Evolutionary conservation across 2,113 vertebrate species (phyloP).

Genomic region (Fulmarus glacialis): DNA sequence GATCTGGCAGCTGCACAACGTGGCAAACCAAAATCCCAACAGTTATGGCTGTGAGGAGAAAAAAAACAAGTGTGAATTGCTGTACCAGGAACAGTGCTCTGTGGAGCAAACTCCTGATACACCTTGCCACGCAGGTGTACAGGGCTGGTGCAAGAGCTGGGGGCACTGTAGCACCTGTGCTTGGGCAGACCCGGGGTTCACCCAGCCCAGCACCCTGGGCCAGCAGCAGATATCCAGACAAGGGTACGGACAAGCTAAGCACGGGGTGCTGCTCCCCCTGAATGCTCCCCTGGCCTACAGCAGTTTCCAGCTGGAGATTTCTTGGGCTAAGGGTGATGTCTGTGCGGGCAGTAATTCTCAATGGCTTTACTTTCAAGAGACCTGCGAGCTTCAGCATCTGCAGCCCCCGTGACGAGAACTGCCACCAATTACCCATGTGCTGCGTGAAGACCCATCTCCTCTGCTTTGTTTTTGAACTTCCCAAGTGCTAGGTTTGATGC

Average conservation of each 20-base stretch:
- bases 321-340: neutral
- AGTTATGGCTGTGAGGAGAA: neutral
- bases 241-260: neutral
- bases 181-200: neutral
- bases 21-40: neutral
- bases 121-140: neutral
- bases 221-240: neutral
- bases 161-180: neutral
- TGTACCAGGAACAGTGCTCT: neutral
- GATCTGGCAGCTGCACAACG: neutral
- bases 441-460: neutral
- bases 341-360: neutral
- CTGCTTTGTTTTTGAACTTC: neutral
- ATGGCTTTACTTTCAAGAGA: neutral
- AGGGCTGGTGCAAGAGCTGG: neutral
- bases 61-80: neutral
- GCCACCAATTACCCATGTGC: neutral
- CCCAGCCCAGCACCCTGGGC: neutral
- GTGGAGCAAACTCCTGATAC: neutral
- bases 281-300: neutral
- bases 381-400: fast-evolving
- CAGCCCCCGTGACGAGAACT: neutral
- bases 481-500: neutral
- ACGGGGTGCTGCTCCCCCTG: neutral
- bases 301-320: neutral